Conservation (phyloP, 2,113 vertebrate species). For the Notarius quadriscutis region DNA sequence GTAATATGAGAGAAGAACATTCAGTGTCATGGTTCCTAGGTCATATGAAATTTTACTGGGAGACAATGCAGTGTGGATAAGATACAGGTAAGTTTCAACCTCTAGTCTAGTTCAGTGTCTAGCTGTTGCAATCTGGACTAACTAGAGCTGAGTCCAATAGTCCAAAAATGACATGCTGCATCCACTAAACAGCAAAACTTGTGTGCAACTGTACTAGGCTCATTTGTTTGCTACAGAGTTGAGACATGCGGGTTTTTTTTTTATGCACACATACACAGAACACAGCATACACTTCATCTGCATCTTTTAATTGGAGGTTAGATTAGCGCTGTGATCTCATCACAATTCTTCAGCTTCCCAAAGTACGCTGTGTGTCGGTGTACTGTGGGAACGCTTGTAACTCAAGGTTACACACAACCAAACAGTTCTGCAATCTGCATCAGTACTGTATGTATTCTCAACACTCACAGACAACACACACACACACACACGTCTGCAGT, state of each 20-base stretch:
- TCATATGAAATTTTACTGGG: neutral
- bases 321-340: conserved; percentile 23
- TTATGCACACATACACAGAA: neutral
- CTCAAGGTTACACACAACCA: conserved; percentile 44
- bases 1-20: neutral
- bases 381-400: conserved; percentile 46
- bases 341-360: conserved; percentile 25
- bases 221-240: neutral
- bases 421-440: conserved; percentile 29
- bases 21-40: neutral
- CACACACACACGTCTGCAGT: conserved; percentile 27
- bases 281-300: neutral
- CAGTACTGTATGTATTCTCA: conserved; percentile 29
- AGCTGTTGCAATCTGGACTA: neutral
- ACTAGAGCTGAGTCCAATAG: too few species aligned
- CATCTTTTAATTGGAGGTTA: neutral
- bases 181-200: neutral
- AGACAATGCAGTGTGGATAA: neutral
- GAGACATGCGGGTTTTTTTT: neutral
- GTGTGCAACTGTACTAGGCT: neutral
- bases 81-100: too few species aligned
- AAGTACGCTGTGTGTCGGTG: neutral
- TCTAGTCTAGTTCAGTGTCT: too few species aligned
- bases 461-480: conserved; percentile 31
- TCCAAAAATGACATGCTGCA: neutral